A percentile compares a stretch with the other conserved stretches of the same genome.
Evolutionary conservation across 2,888 invertebrate genomes (phyloP).

Genomic region (Chrysomela aeneicollis): DNA sequence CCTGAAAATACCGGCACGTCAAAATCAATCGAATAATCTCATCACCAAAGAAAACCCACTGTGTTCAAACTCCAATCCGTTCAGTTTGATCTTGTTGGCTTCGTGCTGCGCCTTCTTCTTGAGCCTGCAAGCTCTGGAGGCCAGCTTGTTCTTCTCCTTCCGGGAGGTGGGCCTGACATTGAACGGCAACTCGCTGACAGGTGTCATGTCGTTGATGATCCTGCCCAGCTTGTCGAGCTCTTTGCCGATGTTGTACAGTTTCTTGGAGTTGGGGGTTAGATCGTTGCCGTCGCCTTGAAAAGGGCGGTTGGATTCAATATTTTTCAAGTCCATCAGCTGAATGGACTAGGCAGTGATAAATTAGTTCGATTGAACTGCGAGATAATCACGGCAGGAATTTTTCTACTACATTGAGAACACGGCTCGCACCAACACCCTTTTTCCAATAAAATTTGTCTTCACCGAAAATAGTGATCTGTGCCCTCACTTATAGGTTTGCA

Average conservation of each 20-base stretch:
- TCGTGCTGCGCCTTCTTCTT: conserved; percentile 99
- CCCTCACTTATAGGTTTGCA: no score
- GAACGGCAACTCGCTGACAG: conserved; percentile 91
- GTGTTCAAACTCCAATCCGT: conserved; percentile 93
- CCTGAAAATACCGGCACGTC: conserved; percentile 64
- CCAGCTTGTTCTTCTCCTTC: conserved; percentile 97
- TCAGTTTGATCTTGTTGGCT: conserved; percentile 95
- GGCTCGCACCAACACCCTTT: no score
- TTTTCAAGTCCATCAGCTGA: no score
- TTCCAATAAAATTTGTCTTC: no score
- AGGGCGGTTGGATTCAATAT: no score
- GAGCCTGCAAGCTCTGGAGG: conserved; percentile 93
- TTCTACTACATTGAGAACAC: no score
- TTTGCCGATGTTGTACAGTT: conserved; percentile 88
- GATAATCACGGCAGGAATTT: no score
- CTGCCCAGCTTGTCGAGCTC: conserved; percentile 90
- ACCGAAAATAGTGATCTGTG: no score
- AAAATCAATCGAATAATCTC: no score
- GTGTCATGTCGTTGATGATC: conserved; percentile 95
- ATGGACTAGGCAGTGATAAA: no score
- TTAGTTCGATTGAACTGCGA: no score
- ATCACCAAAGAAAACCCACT: conserved; percentile 70
- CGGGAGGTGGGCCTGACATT: conserved; percentile 90
- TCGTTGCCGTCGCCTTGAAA: conserved; percentile 91
- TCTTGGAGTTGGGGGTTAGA: conserved; percentile 92